Base-by-base conservation (phyloP, 64 coral and sea anemone species). In the Montipora efflorescens region DNA sequence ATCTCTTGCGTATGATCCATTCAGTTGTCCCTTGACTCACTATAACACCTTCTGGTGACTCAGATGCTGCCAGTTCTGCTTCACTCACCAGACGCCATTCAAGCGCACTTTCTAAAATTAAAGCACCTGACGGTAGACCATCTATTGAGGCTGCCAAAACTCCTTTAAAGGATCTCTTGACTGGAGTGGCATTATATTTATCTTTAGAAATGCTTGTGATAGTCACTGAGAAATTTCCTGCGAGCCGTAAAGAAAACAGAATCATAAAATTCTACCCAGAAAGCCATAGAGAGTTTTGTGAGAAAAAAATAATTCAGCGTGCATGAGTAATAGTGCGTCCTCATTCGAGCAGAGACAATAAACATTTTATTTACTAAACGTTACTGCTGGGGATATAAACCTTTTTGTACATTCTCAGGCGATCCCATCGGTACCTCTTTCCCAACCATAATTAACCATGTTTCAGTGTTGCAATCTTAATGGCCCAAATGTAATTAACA, bases 1-100 rank as follows among this genome's bases (percentile, higher is more conserved):
- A 82, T 64, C 80, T 59, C 28, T 16, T 66, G 11, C 4, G 43
- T 28, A 82, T 82, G 55, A 18, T 62, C 80, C 80, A 82, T 16
- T 44, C 25, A 62, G 19, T 15, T 8, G 51, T 82, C 23, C 53
- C 79, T 62, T 82, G 22, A 5, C 53, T 61, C 57, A 44, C 57
- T 44, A 82, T 4, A 53, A 55, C 62, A 43, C 55, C 80, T 18
- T 66, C 80, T 61, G 20, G 15, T 25, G 58, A 82, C 47, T 78
- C 76, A 49, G 76, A 82, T 11, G 23, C 50, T 36, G 18, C 55
- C 25, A 62, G 13, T 64, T 62, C 55, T 6, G 76, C 44, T 78
- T 48, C 45, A 19, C 76, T 78, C 47, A 78, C 44, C 8, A 82
- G 11, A 36, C 58, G 53, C 80, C 80, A 82, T 44, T 82, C 21